Percentiles rank a stretch among this genome's conserved stretches.
These are phyloP conservation scores for Chaitophorus viminalis DNA, from an alignment of 2,888 invertebrate species.

Conservation along the genomic window DNA sequence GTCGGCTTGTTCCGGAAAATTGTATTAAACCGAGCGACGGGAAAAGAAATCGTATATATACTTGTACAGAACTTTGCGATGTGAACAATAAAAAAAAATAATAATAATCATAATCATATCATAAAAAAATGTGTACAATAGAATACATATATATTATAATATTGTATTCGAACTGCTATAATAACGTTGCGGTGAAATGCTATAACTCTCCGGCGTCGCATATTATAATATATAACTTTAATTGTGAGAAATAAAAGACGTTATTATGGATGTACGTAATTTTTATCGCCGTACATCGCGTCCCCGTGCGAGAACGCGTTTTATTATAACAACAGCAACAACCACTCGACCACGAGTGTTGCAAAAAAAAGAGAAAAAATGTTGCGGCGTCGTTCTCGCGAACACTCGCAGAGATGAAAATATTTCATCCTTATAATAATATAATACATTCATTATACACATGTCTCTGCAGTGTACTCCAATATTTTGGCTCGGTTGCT, in stretches of 20 bases:
- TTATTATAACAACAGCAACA: background rate
- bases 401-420: background rate
- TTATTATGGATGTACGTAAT: background rate
- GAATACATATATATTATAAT: too few species aligned
- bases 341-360: background rate
- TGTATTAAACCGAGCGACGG: background rate
- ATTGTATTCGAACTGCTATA: background rate
- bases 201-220: background rate
- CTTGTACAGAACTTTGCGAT: too few species aligned
- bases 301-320: background rate
- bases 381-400: background rate
- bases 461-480: background rate
- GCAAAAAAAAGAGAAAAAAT: background rate
- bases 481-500: background rate
- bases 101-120: background rate
- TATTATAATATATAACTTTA: background rate
- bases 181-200: background rate
- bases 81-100: background rate
- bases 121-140: background rate
- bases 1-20: slow-evolving; percentile 21
- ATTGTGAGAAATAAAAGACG: background rate
- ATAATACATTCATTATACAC: background rate
- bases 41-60: background rate
- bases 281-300: background rate
- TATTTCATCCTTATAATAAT: background rate